Evolutionary conservation across 2,888 invertebrate genomes (phyloP).

Genomic region (Oxyteleia sp.): DNA sequence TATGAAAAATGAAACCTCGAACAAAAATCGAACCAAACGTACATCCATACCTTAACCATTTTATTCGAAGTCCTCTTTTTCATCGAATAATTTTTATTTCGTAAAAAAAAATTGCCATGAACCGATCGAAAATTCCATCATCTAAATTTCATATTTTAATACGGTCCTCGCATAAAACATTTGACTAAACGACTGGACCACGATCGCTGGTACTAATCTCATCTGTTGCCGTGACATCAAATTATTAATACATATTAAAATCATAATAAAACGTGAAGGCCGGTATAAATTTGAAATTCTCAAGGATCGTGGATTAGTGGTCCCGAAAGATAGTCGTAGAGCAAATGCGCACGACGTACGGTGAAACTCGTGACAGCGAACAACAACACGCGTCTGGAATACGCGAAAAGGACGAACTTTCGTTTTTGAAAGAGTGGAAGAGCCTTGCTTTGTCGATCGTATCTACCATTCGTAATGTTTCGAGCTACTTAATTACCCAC

Average conservation of each 20-base stretch:
- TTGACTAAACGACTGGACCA: slow-evolving; percentile 31
- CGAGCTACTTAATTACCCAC: slow-evolving; percentile 57
- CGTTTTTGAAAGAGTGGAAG: slow-evolving; percentile 74
- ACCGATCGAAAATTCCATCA: too few species aligned
- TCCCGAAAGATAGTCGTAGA: slow-evolving; percentile 52
- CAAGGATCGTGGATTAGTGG: slow-evolving; percentile 56
- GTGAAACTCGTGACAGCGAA: slow-evolving; percentile 82
- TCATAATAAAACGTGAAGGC: slow-evolving; percentile 52
- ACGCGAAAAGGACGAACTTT: slow-evolving; percentile 83
- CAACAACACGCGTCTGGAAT: slow-evolving; percentile 83
- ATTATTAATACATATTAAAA: slow-evolving; percentile 58
- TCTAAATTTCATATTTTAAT: too few species aligned
- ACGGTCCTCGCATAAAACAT: slow-evolving; percentile 4
- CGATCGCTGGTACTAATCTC: slow-evolving; percentile 33
- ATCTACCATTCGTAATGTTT: slow-evolving; percentile 55
- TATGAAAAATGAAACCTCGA: slow-evolving; percentile 37
- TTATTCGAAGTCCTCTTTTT: background rate
- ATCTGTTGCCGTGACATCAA: slow-evolving; percentile 53
- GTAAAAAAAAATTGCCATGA: too few species aligned
- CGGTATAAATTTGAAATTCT: slow-evolving; percentile 55
- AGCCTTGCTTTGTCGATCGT: slow-evolving; percentile 58
- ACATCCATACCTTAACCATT: background rate
- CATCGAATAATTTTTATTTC: background rate
- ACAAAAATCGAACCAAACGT: background rate
- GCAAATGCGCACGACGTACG: slow-evolving; percentile 77